Evolutionary conservation across 2,797 vertebrate species (phyloP).

Genomic region (Allobates femoralis): DNA sequence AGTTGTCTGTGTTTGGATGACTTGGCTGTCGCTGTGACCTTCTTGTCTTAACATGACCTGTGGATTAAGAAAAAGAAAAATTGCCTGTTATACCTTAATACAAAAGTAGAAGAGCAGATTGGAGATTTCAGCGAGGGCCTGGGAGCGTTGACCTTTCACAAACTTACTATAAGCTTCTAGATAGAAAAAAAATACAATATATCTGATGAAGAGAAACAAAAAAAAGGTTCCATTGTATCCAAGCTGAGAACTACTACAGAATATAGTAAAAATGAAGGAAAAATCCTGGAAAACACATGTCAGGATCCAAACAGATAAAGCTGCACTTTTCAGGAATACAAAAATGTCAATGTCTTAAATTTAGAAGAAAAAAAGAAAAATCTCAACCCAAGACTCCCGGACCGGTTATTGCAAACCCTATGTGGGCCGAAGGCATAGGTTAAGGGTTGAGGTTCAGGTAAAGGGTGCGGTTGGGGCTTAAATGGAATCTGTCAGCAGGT

Average conservation of each 20-base stretch:
- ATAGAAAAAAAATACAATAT: conserved; percentile 22
- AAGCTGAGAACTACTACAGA: background rate
- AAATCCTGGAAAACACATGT: background rate
- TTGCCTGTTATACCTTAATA: conserved; percentile 57
- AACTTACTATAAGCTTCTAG: conserved; percentile 35
- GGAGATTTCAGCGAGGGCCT: conserved; percentile 40
- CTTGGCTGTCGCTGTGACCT: conserved; percentile 88
- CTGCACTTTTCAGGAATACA: background rate
- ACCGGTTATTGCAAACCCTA: no score
- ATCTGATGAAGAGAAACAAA: background rate
- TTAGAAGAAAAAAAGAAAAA: background rate
- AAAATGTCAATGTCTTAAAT: background rate
- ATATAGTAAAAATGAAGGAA: background rate
- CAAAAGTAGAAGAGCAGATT: conserved; percentile 52
- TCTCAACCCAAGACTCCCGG: no score
- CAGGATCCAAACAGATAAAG: no score
- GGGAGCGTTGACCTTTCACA: conserved; percentile 51
- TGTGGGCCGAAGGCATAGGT: no score
- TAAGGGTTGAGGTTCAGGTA: no score
- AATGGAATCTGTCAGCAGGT: no score
- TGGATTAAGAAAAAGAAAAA: conserved; percentile 58
- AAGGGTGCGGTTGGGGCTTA: no score
- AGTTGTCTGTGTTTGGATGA: conserved; percentile 92
- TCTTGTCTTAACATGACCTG: conserved; percentile 93
- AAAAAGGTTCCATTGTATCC: background rate